Base-by-base conservation (phyloP, 23 tunicate genomes). In the Ciona savignyi region DNA sequence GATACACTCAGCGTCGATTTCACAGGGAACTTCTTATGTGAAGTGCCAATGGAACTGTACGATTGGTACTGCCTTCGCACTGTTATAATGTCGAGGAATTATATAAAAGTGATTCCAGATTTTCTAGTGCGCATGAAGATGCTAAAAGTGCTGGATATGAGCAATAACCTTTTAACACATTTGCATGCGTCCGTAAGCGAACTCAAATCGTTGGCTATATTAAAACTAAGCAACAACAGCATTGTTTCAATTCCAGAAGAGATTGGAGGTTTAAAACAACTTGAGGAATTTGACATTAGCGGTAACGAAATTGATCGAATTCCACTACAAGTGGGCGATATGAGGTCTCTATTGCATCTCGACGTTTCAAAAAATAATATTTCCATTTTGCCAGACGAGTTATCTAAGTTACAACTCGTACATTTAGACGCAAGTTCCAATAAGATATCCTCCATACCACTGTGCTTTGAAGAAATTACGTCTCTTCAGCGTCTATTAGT, bases 251-350 rank as follows among this genome's bases (percentile, higher is more conserved):
- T 84, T 0, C 97, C 97, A 6, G 65, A 32, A 3, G 77, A 75
- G 60, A 76, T 91, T 48, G 86, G 97, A 24, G 66, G 33, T 51
- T 70, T 91, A 1, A 63, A 73, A 62, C 74, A 80, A 29, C 84
- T 89, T 67, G 83, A 91, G 48, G 83, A 84, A 66, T 64, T 91
- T 1, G 86, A 91, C 68, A 74, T 91, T 20, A 80, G 97, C 51
- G 86, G 81, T 35, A 91, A 91, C 63, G 62, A 71, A 27, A 34
- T 91, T 34, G 75, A 67, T 4, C 72, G 31, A 49, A 31, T 91
- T 3, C 97, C 97, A 1, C 9, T 71, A 0, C 72, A 85, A 32
- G 70, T 91, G 0, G 86, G 83, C 66, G 35, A 76, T n/a, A 91
- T 91, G 97, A 30, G 61, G 3, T 51, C 74, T 25, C 66, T 91